Conservation (phyloP, 2,113 vertebrate genomes). For the Myocastor coypus region DNA sequence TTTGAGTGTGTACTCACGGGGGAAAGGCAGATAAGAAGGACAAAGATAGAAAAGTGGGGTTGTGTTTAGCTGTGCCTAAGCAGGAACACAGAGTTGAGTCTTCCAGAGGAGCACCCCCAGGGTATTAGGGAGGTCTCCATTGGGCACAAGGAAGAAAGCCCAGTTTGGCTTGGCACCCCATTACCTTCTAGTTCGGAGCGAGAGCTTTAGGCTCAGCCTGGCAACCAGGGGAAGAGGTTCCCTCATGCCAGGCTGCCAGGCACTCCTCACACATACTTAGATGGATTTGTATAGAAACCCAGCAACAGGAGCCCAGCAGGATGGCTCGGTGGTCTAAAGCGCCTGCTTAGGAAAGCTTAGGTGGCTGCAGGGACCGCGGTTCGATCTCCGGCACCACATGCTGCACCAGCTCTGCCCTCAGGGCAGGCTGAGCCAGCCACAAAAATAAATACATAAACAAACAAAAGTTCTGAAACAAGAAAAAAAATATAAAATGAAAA, state of each 20-base stretch:
- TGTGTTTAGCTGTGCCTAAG: not conserved
- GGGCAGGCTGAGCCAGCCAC: too few relatives aligned
- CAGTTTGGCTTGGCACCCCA: not conserved
- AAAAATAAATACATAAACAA: too few relatives aligned
- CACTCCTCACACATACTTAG: not conserved
- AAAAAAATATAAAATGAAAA: too few relatives aligned
- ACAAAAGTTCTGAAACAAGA: too few relatives aligned
- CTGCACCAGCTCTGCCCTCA: too few relatives aligned
- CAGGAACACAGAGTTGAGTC: not conserved
- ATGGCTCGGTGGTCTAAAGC: too few relatives aligned
- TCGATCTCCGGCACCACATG: too few relatives aligned
- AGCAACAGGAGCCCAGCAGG: too few relatives aligned
- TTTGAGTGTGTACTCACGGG: slow-evolving; percentile 44
- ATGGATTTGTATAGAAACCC: slow-evolving; percentile 32
- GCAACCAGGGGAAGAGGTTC: not conserved
- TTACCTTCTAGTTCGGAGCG: not conserved
- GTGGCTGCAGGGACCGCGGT: too few relatives aligned
- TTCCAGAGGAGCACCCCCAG: not conserved
- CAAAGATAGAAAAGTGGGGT: not conserved
- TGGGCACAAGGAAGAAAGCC: not conserved
- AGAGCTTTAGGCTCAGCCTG: not conserved
- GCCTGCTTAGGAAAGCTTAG: too few relatives aligned
- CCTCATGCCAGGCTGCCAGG: not conserved
- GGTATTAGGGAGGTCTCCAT: not conserved
- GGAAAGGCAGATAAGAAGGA: not conserved